A percentile compares a stretch with the other conserved stretches of the same genome.
Conservation (phyloP, 2,888 invertebrate species). For the Chrysolina oricalcia region DNA sequence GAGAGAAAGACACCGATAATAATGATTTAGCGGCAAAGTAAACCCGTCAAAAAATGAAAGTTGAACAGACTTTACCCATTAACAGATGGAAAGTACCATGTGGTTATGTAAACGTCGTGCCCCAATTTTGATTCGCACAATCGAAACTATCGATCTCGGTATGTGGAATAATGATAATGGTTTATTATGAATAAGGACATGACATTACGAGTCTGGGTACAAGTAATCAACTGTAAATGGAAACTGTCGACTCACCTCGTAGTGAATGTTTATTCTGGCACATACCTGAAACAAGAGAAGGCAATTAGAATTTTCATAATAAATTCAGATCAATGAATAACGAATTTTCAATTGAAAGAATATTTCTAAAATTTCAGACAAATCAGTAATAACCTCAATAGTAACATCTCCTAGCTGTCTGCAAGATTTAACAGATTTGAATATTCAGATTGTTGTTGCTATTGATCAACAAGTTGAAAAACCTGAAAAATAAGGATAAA, state of each 20-base stretch:
- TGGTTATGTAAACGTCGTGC: constrained; percentile 44
- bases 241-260: constrained; percentile 5
- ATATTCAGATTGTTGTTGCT: no score
- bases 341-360: no score
- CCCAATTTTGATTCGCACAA: constrained; percentile 46
- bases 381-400: no score
- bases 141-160: constrained; percentile 36
- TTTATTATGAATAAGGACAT: constrained; percentile 31
- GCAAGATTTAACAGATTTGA: no score
- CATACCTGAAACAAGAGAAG: constrained; percentile 43
- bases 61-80: constrained; percentile 35
- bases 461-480: no score
- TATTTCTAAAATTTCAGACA: no score
- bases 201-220: neutral
- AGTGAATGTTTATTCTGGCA: neutral
- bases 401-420: no score
- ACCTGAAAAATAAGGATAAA: no score
- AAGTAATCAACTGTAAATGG: neutral
- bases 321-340: neutral
- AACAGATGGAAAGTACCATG: constrained; percentile 46
- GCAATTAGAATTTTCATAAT: neutral
- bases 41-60: constrained; percentile 31
- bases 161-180: constrained; percentile 12
- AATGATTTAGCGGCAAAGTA: neutral
- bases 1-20: constrained; percentile 2